Evolutionary conservation across 2,888 invertebrate genomes (phyloP), one percentile per base, ranked within the genome.

Genomic region (Shargacucullia verbasci): DNA sequence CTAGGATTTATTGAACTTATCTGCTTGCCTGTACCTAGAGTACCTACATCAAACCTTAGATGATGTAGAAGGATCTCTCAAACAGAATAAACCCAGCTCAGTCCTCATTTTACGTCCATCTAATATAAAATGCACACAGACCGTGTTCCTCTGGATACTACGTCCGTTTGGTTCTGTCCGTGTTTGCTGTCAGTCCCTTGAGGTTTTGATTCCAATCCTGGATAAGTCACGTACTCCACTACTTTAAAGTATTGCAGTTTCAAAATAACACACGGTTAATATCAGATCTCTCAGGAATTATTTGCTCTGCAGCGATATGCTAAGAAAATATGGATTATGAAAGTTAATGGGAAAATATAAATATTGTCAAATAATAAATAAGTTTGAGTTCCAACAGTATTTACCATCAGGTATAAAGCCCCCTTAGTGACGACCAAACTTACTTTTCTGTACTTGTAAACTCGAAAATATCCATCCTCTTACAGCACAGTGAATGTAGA

Each of bases 101-200:
- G 62, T 41, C 67, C 61, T 70, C 61, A 65, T 70, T 60, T 59
- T 48, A 63, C 59, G 59, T 56, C 56, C 50, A 44, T 43, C 54
- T 63, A 40, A 64, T 72, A 59, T 58, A 59, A 71, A 68, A 64
- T 70, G 54, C 68, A 59, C 54, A 68, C 38, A 68, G 50, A 49
- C 11, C 37, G 27, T 39, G 48, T 57, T 43, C 40, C 43, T 50
- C 39, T 35, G 53, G 46, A 44, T 40, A 48, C 48, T 54, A 41
- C 37, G 46, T 57, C 39, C 53, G 55, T 46, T 34, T 57, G 34
- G 34, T 50, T 45, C 46, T 12, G 49, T 40, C 35, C 12, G 49
- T 49, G 57, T 56, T 41, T 49, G 34, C 64, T 56, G 52, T 43
- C 40, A 37, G 37, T 57, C 72, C 72, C 72, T 31, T 25, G 69